Percentiles rank a stretch among this genome's conserved stretches.
These are phyloP conservation scores for Pyxicephalus adspersus DNA, from an alignment of 2,113 vertebrate genomes.

Conservation along the genomic window DNA sequence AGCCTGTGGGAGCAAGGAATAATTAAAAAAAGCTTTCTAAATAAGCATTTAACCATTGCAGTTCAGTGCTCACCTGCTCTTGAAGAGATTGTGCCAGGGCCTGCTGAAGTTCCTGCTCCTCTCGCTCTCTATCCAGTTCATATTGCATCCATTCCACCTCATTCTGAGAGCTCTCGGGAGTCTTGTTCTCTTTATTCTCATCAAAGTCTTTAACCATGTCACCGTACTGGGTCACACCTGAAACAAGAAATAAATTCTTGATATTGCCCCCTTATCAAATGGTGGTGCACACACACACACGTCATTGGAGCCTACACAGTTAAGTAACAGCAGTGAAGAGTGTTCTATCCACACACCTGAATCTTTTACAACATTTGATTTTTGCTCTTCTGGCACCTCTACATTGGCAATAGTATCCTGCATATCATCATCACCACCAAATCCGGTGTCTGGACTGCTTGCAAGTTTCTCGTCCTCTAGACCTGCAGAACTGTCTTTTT, in stretches of 20 bases:
- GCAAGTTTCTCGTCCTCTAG: conserved; percentile 81
- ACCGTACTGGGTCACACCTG: conserved; percentile 72
- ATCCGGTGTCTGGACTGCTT: conserved; percentile 93
- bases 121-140: conserved; percentile 88
- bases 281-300: background rate
- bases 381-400: conserved; percentile 81
- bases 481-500: conserved; percentile 74
- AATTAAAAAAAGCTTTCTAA: too few relatives aligned
- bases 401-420: conserved; percentile 84
- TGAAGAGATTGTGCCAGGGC: conserved; percentile 96
- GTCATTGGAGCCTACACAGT: too few relatives aligned
- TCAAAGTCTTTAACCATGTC: conserved; percentile 88
- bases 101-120: conserved; percentile 97
- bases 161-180: conserved; percentile 86
- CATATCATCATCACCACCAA: conserved; percentile 87
- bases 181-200: conserved; percentile 99
- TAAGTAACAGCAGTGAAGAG: background rate
- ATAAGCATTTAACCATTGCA: too few relatives aligned
- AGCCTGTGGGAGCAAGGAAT: too few relatives aligned
- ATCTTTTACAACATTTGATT: conserved; percentile 72
- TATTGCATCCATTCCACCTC: conserved; percentile 96
- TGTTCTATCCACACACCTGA: conserved; percentile 66
- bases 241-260: conserved; percentile 49
- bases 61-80: conserved; percentile 96
- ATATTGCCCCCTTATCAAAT: too few relatives aligned